Evolutionary conservation across 2,888 invertebrate genomes (phyloP).

Genomic region (Arrhopalites spinosus): DNA sequence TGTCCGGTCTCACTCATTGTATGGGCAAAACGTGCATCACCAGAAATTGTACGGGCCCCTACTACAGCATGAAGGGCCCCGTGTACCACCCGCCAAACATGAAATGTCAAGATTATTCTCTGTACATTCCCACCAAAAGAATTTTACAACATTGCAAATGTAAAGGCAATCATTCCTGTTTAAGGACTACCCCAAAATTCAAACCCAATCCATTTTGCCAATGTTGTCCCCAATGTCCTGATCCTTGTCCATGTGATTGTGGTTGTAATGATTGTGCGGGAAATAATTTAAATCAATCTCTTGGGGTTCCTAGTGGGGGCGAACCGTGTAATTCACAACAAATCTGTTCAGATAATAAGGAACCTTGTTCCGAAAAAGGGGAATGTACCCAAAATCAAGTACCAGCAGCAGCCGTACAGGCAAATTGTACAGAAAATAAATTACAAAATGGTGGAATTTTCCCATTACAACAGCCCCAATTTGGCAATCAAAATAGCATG

Average conservation of each 20-base stretch:
- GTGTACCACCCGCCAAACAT: constrained; percentile 10
- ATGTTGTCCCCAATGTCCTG: background rate
- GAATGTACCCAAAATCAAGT: background rate
- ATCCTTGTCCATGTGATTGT: background rate
- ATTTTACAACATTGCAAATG: constrained; percentile 18
- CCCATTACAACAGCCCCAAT: background rate
- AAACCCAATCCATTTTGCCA: background rate
- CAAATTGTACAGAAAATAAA: no score
- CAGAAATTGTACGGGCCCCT: background rate
- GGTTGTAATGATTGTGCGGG: no score
- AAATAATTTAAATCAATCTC: background rate
- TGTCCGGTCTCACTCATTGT: background rate
- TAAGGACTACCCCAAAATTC: background rate
- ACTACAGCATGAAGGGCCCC: constrained; percentile 17
- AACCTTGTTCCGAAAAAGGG: background rate
- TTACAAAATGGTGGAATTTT: no score
- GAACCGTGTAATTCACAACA: no score
- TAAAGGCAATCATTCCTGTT: constrained; percentile 17
- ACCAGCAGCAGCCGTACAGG: no score
- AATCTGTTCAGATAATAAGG: no score
- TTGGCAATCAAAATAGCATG: background rate
- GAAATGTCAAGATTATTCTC: constrained; percentile 8
- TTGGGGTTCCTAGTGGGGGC: background rate
- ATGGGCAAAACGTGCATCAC: background rate
- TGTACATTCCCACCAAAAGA: constrained; percentile 26